phyloP scores from a whole-genome alignment of 2,113 vertebrate genomes.

The Toxostoma redivivum region DNA sequence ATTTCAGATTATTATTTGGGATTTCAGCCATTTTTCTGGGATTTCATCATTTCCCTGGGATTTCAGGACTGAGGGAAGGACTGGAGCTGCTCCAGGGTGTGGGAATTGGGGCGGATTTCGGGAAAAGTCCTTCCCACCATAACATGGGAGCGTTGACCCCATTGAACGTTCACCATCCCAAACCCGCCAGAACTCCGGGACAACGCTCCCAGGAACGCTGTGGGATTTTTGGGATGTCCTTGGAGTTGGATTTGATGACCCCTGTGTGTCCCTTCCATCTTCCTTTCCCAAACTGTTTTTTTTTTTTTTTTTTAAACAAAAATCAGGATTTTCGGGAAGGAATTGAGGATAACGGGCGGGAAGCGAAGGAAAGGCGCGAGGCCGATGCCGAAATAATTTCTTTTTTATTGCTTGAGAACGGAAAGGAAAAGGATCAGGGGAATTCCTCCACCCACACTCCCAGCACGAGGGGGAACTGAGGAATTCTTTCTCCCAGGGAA shows the following conservation, averaged over 20 bases:
- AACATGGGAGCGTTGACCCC: fast-evolving
- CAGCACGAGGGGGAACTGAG: not conserved
- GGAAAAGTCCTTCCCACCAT: not conserved
- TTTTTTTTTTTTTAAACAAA: not conserved
- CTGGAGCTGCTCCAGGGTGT: not conserved
- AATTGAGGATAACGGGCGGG: not conserved
- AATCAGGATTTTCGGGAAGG: not conserved
- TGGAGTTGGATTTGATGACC: not conserved
- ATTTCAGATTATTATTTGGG: not conserved
- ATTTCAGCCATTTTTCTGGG: too few relatives aligned
- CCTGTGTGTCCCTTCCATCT: not conserved
- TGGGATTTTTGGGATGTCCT: not conserved
- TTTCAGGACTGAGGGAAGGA: not conserved
- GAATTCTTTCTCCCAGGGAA: not conserved
- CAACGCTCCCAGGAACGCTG: fast-evolving
- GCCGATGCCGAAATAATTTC: not conserved
- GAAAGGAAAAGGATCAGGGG: not conserved
- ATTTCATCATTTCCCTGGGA: too few relatives aligned
- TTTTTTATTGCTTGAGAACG: not conserved
- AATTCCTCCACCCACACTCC: not conserved
- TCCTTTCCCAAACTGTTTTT: fast-evolving
- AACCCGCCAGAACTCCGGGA: not conserved
- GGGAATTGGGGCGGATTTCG: fast-evolving
- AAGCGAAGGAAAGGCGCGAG: not conserved
- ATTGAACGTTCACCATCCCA: not conserved